phyloP scores from a whole-genome alignment of 1,140 invertebrate species.

The Macrocentrus cingulum region DNA sequence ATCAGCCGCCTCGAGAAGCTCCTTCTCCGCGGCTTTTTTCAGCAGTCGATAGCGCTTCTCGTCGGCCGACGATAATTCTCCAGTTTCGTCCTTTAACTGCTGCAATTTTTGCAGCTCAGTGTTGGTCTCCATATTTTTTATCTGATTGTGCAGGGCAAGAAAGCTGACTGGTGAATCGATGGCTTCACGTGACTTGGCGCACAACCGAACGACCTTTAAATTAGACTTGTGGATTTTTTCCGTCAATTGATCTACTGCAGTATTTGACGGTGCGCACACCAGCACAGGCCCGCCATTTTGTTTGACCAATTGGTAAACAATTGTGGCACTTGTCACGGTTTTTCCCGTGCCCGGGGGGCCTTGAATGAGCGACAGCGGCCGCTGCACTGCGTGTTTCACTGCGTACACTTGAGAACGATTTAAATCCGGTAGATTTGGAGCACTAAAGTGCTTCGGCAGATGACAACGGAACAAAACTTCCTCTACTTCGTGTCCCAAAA shows the following conservation, averaged over 20 bases:
- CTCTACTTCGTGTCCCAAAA: constrained; percentile 96
- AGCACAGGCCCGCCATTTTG: constrained; percentile 92
- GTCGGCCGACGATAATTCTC: constrained; percentile 90
- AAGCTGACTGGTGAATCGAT: constrained; percentile 98
- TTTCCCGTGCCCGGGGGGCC: constrained; percentile 95
- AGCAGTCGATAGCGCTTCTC: constrained; percentile 92
- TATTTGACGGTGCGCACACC: constrained; percentile 98
- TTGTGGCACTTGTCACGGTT: constrained; percentile 98
- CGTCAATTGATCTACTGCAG: constrained; percentile 97
- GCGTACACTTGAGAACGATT: constrained; percentile 98
- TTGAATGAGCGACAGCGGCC: constrained; percentile 97
- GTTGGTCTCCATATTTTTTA: constrained; percentile 88
- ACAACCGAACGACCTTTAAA: constrained; percentile 94
- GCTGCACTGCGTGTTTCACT: constrained; percentile 96
- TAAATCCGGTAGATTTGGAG: constrained; percentile 94
- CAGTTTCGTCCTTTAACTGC: constrained; percentile 95
- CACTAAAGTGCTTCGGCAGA: constrained; percentile 94
- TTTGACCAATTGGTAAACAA: constrained; percentile 97
- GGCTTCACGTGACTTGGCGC: constrained; percentile 97
- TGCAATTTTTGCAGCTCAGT: constrained; percentile 94
- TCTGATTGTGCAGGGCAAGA: constrained; percentile 95
- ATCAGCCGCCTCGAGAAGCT: constrained; percentile 92
- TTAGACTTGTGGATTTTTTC: constrained; percentile 99
- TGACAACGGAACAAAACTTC: constrained; percentile 89
- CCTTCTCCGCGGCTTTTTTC: constrained; percentile 89